A percentile compares a stretch with the other conserved stretches of the same genome.
phyloP scores from a whole-genome alignment of 2,113 vertebrate species.

The Aegotheles bennettii region DNA sequence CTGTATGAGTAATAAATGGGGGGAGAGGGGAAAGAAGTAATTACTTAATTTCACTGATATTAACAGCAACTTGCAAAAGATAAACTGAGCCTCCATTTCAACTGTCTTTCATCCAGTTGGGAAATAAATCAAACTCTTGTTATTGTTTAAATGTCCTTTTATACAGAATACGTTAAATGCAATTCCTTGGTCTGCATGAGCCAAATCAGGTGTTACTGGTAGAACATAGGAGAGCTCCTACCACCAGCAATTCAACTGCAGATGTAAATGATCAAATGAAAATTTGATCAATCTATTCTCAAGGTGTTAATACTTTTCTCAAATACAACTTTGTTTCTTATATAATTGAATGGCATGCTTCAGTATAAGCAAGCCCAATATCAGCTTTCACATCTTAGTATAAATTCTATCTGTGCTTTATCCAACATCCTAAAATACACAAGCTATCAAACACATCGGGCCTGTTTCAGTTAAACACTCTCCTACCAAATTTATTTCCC shows the following conservation, averaged over 20 bases:
- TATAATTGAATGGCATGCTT: neutral
- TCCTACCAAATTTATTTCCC: constrained; percentile 3
- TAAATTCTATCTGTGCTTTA: neutral
- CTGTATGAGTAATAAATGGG: neutral
- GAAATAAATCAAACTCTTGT: neutral
- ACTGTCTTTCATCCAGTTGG: neutral
- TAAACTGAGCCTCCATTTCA: neutral
- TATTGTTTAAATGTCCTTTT: neutral
- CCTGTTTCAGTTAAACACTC: neutral
- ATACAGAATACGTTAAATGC: rapidly evolving
- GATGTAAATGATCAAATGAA: neutral
- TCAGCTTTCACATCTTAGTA: neutral
- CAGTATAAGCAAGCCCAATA: neutral
- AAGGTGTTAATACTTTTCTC: neutral
- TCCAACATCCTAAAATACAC: neutral
- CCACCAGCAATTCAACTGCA: neutral
- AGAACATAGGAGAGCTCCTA: neutral
- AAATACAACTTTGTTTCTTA: neutral
- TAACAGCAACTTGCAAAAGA: neutral
- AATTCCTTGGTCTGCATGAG: neutral
- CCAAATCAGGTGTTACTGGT: constrained; percentile 11
- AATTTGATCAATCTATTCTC: neutral
- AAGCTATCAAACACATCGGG: neutral
- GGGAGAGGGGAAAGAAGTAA: neutral
- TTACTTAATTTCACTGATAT: neutral